phyloP scores from a whole-genome alignment of 2,113 vertebrate species.

The Myxocyprinus asiaticus region DNA sequence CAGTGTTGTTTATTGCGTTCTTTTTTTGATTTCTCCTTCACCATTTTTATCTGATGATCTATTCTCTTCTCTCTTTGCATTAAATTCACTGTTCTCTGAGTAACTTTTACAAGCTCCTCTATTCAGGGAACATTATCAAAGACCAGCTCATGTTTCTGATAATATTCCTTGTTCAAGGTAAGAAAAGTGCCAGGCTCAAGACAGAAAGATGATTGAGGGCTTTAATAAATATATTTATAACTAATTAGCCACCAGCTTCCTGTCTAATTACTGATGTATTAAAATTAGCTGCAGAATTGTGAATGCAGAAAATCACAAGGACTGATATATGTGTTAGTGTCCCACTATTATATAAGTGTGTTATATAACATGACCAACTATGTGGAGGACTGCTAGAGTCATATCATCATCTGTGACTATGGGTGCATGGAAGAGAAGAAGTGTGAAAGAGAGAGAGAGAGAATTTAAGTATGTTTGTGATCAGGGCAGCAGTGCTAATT shows the following conservation, averaged over 20 bases:
- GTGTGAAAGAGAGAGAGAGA: background rate
- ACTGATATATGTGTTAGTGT: slow-evolving; percentile 16
- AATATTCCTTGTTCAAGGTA: too few relatives aligned
- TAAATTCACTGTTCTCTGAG: too few relatives aligned
- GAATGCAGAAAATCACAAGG: slow-evolving; percentile 15
- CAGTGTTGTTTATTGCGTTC: too few relatives aligned
- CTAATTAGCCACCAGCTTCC: background rate
- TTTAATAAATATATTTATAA: background rate
- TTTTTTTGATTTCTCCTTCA: too few relatives aligned
- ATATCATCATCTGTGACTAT: slow-evolving; percentile 1
- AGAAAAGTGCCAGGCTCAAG: too few relatives aligned
- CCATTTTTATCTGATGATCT: too few relatives aligned
- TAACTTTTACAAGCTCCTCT: too few relatives aligned
- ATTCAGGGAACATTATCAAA: too few relatives aligned
- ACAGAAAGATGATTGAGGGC: background rate
- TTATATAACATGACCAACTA: slow-evolving; percentile 15
- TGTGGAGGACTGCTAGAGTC: background rate
- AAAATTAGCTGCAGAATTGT: slow-evolving; percentile 6
- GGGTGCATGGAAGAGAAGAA: background rate
- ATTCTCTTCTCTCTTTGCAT: too few relatives aligned
- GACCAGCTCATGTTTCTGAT: too few relatives aligned
- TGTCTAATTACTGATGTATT: background rate
- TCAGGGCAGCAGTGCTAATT: too few relatives aligned
- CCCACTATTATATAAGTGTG: slow-evolving; percentile 4
- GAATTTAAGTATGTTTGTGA: too few relatives aligned